Conservation (phyloP, 2,888 invertebrate species). For the Hyalella azteca region DNA sequence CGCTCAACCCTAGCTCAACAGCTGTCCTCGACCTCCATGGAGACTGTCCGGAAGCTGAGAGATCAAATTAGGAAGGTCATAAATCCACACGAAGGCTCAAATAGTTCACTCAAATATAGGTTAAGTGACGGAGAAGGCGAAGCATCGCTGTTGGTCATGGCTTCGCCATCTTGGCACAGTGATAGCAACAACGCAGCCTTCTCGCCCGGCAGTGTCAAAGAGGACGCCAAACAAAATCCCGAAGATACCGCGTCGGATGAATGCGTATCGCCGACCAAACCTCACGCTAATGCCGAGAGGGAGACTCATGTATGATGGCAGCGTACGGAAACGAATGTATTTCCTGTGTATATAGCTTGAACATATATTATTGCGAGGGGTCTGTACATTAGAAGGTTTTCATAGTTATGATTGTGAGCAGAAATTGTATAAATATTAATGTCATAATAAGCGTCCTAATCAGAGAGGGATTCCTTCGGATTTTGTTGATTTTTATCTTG, state of each 20-base stretch:
- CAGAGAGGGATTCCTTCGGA: background rate
- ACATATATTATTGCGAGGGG: background rate
- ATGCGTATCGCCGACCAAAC: conserved; percentile 5
- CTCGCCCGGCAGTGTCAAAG: background rate
- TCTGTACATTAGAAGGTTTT: background rate
- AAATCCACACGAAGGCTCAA: conserved; percentile 42
- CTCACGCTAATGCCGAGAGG: conserved; percentile 1
- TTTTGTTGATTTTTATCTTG: background rate
- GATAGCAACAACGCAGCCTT: conserved; percentile 13
- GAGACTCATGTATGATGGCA: conserved; percentile 12
- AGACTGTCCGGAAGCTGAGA: conserved; percentile 48
- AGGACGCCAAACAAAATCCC: background rate
- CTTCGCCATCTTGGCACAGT: conserved; percentile 35
- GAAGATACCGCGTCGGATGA: background rate
- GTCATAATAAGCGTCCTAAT: background rate
- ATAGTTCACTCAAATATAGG: background rate
- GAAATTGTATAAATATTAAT: background rate
- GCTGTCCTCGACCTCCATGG: conserved; percentile 47
- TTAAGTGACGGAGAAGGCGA: conserved; percentile 46
- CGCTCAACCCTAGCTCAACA: conserved; percentile 46
- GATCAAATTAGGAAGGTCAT: conserved; percentile 50
- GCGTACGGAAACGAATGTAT: background rate
- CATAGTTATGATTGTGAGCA: background rate
- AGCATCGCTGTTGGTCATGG: conserved; percentile 51
- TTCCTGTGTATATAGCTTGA: background rate